Conservation (phyloP, 2,113 vertebrate species). For the Labeo catla region DNA sequence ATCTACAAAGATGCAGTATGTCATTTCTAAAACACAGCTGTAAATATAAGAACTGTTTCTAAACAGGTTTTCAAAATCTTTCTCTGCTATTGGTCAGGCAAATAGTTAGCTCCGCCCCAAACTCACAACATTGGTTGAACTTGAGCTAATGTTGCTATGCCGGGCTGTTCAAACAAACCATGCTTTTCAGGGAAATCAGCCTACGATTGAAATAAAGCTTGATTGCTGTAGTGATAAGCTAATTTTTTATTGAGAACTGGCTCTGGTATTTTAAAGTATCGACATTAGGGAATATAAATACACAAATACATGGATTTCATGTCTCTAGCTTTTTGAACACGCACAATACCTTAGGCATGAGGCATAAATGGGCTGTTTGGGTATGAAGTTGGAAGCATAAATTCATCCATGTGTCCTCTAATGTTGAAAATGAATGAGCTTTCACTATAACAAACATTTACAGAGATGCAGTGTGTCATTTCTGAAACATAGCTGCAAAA, state of each 20-base stretch:
- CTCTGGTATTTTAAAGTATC: not conserved
- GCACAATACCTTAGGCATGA: not conserved
- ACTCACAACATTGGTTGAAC: too few species aligned
- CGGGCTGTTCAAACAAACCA: too few species aligned
- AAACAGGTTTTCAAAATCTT: too few species aligned
- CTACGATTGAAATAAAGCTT: conserved; percentile 12
- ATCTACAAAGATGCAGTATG: not conserved
- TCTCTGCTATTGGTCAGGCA: too few species aligned
- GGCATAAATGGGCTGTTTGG: not conserved
- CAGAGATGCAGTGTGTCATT: not conserved
- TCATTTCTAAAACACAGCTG: not conserved
- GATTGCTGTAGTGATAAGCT: not conserved
- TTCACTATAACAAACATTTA: not conserved
- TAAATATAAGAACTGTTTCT: not conserved
- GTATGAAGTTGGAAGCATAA: not conserved
- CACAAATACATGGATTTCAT: not conserved
- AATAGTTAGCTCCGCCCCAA: too few species aligned
- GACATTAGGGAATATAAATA: not conserved
- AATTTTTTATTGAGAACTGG: not conserved
- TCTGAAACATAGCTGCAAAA: not conserved
- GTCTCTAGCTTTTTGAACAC: not conserved
- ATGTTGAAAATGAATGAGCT: not conserved
- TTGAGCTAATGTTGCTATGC: too few species aligned
- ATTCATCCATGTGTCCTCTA: not conserved
- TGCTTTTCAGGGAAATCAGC: too few species aligned